A percentile compares a stretch with the other conserved stretches of the same genome.
Evolutionary conservation across 2,113 vertebrate genomes (phyloP).

Genomic region (Enhydra lutris): DNA sequence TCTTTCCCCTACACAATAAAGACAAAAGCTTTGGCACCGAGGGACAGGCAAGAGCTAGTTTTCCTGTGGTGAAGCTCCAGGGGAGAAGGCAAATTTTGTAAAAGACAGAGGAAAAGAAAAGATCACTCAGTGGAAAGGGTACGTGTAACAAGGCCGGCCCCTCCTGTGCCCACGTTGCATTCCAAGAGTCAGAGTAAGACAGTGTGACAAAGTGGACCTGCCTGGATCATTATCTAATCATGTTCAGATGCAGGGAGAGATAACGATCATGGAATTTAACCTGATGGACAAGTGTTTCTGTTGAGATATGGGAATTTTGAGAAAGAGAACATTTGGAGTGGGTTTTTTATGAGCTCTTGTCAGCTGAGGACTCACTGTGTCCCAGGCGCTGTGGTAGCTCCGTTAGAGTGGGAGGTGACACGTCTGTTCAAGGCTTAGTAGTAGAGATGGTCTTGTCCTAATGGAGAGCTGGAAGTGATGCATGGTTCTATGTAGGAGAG

Average conservation of each 20-base stretch:
- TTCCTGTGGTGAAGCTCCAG: not conserved
- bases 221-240: not conserved
- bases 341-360: not conserved
- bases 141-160: not conserved
- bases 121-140: not conserved
- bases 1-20: not conserved
- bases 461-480: not conserved
- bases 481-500: not conserved
- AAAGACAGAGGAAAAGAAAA: not conserved
- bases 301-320: constrained; percentile 1
- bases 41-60: not conserved
- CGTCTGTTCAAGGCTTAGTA: not conserved
- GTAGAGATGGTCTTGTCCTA: not conserved
- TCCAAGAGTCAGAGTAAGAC: not conserved
- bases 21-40: not conserved
- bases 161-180: fast-evolving
- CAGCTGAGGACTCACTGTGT: not conserved
- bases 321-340: not conserved
- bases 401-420: not conserved
- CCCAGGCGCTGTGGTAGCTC: not conserved
- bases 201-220: not conserved
- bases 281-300: not conserved
- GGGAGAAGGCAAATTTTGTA: not conserved
- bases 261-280: not conserved
- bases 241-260: not conserved